Conservation (phyloP, 2,797 vertebrate species). For the Aphelocoma californica region DNA sequence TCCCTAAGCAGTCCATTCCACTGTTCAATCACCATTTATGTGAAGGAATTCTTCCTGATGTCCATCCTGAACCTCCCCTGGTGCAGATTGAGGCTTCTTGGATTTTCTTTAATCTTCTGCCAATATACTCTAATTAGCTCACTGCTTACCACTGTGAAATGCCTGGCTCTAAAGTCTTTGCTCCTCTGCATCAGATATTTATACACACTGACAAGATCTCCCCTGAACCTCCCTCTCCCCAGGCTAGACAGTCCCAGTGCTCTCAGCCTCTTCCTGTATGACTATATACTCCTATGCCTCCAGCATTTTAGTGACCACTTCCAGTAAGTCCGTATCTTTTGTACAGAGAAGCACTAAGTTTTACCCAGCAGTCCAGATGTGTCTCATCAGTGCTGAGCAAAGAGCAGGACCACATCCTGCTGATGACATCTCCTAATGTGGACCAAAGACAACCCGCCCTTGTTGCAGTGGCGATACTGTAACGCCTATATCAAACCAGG, state of each 20-base stretch:
- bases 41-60: neutral
- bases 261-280: neutral
- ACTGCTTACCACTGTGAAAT: neutral
- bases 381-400: neutral
- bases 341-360: too few relatives aligned
- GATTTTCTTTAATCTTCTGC: neutral
- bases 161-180: neutral
- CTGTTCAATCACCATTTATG: neutral
- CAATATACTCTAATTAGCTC: neutral
- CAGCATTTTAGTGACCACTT: neutral
- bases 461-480: too few relatives aligned
- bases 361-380: too few relatives aligned
- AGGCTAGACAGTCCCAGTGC: neutral
- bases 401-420: neutral
- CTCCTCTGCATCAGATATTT: neutral
- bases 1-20: neutral
- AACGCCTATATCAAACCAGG: too few relatives aligned
- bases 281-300: fast-evolving
- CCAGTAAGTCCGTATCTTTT: neutral
- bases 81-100: neutral
- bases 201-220: fast-evolving
- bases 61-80: neutral
- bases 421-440: neutral
- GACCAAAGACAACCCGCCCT: neutral
- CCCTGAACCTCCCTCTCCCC: neutral